phyloP scores from a whole-genome alignment of 2,888 invertebrate genomes.

The Bibio marci region DNA sequence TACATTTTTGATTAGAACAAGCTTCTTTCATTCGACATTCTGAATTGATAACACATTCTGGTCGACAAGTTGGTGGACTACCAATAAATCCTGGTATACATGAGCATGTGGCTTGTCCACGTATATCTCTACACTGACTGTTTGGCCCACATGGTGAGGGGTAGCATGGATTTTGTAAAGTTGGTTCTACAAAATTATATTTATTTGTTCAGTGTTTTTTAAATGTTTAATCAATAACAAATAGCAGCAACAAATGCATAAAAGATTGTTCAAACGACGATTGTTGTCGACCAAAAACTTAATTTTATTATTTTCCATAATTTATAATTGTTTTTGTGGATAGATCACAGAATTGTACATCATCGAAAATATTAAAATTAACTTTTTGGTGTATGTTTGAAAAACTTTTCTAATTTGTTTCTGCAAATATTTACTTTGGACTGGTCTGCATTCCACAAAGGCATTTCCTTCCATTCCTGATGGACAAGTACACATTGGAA shows the following conservation, averaged over 20 bases:
- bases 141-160: slow-evolving; percentile 58
- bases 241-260: too few species aligned
- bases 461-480: slow-evolving; percentile 72
- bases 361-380: too few species aligned
- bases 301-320: too few species aligned
- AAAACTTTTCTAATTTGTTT: too few species aligned
- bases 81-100: slow-evolving; percentile 52
- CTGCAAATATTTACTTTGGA: slow-evolving; percentile 40
- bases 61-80: slow-evolving; percentile 51
- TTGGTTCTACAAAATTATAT: slow-evolving; percentile 18
- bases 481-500: slow-evolving; percentile 69
- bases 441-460: slow-evolving; percentile 51
- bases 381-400: too few species aligned
- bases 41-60: slow-evolving; percentile 50
- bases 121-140: slow-evolving; percentile 40
- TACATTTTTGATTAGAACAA: slow-evolving; percentile 54
- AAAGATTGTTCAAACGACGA: too few species aligned
- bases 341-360: too few species aligned
- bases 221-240: too few species aligned
- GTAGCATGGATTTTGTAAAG: slow-evolving; percentile 30
- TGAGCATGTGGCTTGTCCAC: slow-evolving; percentile 42
- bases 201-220: too few species aligned
- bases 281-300: too few species aligned
- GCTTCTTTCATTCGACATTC: slow-evolving; percentile 49
- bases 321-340: too few species aligned